These are phyloP conservation scores for Melanotaenia maccullochi DNA, from an alignment of 2,797 vertebrate species.

Conservation along the genomic window DNA sequence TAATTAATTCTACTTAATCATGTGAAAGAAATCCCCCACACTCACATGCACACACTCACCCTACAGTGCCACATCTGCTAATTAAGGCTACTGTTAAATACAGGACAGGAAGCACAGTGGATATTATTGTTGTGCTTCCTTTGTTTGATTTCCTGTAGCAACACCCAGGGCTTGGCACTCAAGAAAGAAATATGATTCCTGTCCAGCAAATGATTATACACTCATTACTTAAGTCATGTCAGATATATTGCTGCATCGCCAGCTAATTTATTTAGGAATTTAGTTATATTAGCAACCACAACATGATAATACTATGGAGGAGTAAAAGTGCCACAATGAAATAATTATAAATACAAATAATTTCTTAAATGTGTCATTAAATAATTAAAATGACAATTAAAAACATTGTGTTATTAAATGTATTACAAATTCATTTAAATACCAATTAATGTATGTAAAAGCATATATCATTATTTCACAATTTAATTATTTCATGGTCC, in stretches of 20 bases:
- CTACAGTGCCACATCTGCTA: conserved; percentile 18
- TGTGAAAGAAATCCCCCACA: background rate
- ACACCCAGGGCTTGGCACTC: conserved; percentile 34
- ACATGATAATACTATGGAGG: too few relatives aligned
- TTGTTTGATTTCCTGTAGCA: conserved; percentile 67
- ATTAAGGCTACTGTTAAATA: conserved; percentile 36
- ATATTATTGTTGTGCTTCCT: conserved; percentile 54
- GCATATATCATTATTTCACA: too few relatives aligned
- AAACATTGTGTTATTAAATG: too few relatives aligned
- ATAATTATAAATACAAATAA: too few relatives aligned
- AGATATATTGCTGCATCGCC: conserved; percentile 14
- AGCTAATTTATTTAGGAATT: conserved; percentile 7
- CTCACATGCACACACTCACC: background rate
- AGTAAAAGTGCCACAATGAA: too few relatives aligned
- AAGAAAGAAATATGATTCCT: conserved; percentile 43
- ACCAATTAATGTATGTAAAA: too few relatives aligned
- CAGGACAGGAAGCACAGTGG: conserved; percentile 46
- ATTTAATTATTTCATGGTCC: too few relatives aligned
- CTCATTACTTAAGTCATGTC: conserved; percentile 21
- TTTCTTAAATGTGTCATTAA: too few relatives aligned
- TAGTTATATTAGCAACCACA: background rate
- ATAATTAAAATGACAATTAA: too few relatives aligned
- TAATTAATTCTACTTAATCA: background rate
- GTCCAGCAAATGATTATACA: conserved; percentile 24
- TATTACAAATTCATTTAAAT: too few relatives aligned